Evolutionary conservation across 2,113 vertebrate genomes (phyloP), one percentile per base, ranked within the genome.

Genomic region (Benitochromis conjunctus): DNA sequence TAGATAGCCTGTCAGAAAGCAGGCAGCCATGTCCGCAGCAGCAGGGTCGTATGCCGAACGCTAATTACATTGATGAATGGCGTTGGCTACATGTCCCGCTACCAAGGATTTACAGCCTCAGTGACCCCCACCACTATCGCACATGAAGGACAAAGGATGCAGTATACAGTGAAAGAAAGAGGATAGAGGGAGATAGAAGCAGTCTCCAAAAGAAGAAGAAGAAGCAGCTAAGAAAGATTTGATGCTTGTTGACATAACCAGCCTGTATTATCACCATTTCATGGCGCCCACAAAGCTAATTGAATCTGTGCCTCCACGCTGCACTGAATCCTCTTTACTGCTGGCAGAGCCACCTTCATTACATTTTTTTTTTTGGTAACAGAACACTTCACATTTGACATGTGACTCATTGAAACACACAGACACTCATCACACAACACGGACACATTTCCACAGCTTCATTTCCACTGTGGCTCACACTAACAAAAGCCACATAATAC

Each of bases 61-160:
- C 94, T 96, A 96, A 97, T 97, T 96, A 96, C 94, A 92, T 79
- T 96, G 96, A 96, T 94, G 86, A 96, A 96, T 96, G 92, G 64
- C 79, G 36, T 86, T 90, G 93, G 90, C 92, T 91, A 71, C 4
- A 18, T 38, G 82, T 93, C 86, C 81, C 18, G 29, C 92, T 90
- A 91, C 80, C 53, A 43, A 82, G 88, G 89, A 95, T 96, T 96
- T 96, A 95, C 89, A 71, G 90, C 91, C 80, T 81, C 13, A 5
- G 83, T 94, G 92, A 96, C 93, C 94, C 87, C n/a, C 92, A 91
- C 88, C 46, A 89, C 89, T 91, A 64, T 69, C 80, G 74, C 81
- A 88, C 86, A 87, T 93, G 94, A 91, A 93, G 91, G 93, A 93
- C 95, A 92, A 91, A 93, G 51, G 79, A 58, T 34, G 79, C 71